Evolutionary conservation across 2,113 vertebrate species (phyloP).

Genomic region (Odocoileus virginianus): DNA sequence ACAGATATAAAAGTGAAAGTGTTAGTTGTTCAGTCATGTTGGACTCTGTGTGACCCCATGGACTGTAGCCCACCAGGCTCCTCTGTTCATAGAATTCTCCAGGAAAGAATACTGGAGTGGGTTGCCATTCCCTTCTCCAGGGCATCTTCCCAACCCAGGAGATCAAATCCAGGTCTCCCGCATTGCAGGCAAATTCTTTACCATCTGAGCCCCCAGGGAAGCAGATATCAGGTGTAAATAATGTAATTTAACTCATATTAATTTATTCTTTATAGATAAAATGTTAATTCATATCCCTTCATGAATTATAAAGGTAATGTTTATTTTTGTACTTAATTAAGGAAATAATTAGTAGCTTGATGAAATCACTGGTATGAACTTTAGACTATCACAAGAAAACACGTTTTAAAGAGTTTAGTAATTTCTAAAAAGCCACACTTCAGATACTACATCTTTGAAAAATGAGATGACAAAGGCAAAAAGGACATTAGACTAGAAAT

Average conservation of each 20-base stretch:
- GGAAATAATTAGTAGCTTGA: neutral
- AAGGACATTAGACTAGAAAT: neutral
- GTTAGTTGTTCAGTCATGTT: neutral
- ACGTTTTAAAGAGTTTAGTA: neutral
- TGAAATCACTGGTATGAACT: neutral
- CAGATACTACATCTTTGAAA: neutral
- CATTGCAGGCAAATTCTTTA: neutral
- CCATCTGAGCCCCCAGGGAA: neutral
- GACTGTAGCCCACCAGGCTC: neutral
- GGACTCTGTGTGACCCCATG: neutral
- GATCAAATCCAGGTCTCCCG: accelerated
- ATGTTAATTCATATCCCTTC: neutral
- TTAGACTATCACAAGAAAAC: neutral
- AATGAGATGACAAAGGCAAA: neutral
- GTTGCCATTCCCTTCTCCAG: neutral
- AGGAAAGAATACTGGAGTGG: neutral
- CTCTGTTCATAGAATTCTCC: neutral
- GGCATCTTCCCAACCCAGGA: neutral
- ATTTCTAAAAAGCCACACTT: neutral
- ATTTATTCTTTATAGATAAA: neutral
- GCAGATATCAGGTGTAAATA: neutral
- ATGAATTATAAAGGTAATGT: neutral
- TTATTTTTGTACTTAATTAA: neutral
- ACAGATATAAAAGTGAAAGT: neutral
- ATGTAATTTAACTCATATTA: neutral